A percentile compares a stretch with the other conserved stretches of the same genome.
phyloP scores from a whole-genome alignment of 92 coral and sea anemone genomes.

The Hydrozoanthus gracilis region DNA sequence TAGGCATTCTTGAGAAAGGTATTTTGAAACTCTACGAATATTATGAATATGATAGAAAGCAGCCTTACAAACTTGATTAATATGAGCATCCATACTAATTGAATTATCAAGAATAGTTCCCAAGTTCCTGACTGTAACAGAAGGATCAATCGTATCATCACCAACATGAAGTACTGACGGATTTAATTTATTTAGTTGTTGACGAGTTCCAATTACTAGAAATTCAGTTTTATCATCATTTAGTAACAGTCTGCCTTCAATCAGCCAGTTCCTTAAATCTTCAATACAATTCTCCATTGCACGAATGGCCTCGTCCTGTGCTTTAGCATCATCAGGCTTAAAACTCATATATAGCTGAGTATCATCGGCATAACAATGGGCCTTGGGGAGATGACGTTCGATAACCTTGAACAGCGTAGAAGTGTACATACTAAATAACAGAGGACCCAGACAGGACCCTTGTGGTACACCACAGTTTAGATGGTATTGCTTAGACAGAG shows the following conservation, averaged over 20 bases:
- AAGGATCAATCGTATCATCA: slow-evolving; percentile 8
- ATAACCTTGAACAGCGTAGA: slow-evolving; percentile 55
- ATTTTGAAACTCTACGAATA: slow-evolving; percentile 32
- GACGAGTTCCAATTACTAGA: slow-evolving; percentile 47
- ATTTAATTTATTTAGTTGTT: slow-evolving; percentile 36
- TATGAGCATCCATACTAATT: slow-evolving; percentile 22
- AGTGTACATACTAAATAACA: slow-evolving; percentile 46
- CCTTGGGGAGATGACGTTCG: slow-evolving; percentile 54
- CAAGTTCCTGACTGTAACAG: slow-evolving; percentile 19
- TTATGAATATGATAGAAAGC: slow-evolving; percentile 44
- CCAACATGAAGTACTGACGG: slow-evolving; percentile 14
- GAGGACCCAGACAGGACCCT: slow-evolving; percentile 41
- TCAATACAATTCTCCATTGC: slow-evolving; percentile 63
- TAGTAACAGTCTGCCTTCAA: slow-evolving; percentile 54
- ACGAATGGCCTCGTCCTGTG: slow-evolving; percentile 56
- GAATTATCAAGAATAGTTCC: slow-evolving; percentile 28
- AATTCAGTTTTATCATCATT: slow-evolving; percentile 35
- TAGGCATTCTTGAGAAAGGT: slow-evolving; percentile 31
- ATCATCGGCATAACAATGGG: not conserved
- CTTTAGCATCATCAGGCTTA: slow-evolving; percentile 49
- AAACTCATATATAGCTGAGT: not conserved
- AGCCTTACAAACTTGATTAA: slow-evolving; percentile 29
- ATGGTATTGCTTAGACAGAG: slow-evolving; percentile 33
- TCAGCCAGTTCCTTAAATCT: slow-evolving; percentile 61
- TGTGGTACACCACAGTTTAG: slow-evolving; percentile 45